Conservation (phyloP, 2,888 invertebrate species). For the Ferdinandea cuprea region DNA sequence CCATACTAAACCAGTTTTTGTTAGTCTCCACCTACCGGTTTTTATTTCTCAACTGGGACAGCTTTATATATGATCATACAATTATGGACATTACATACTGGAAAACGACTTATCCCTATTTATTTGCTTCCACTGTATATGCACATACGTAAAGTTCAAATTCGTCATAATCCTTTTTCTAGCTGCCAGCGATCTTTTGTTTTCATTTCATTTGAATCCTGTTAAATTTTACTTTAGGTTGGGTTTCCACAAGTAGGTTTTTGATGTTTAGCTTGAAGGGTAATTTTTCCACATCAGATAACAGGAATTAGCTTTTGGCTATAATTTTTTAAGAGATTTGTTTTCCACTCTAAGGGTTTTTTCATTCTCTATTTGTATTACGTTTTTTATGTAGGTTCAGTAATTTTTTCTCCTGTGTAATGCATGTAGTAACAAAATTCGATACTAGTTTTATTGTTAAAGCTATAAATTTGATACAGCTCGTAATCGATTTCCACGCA, state of each 20-base stretch:
- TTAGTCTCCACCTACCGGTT: no score
- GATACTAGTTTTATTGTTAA: slow-evolving; percentile 14
- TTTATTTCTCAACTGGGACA: no score
- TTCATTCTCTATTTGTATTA: background rate
- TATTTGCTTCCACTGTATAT: background rate
- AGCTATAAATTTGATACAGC: slow-evolving; percentile 29
- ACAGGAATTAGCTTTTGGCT: slow-evolving; percentile 38
- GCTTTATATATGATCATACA: no score
- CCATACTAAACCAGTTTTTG: no score
- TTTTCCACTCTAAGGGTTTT: background rate
- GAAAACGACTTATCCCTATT: no score
- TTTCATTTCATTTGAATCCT: slow-evolving; percentile 3
- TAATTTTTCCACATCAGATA: slow-evolving; percentile 36
- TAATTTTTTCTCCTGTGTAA: slow-evolving; percentile 7
- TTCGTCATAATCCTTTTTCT: slow-evolving; percentile 4
- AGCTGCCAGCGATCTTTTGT: slow-evolving; percentile 1
- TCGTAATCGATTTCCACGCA: background rate
- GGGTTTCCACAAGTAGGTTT: slow-evolving; percentile 10
- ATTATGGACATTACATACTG: no score
- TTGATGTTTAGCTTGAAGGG: slow-evolving; percentile 29
- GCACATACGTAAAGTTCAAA: background rate
- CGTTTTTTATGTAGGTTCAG: background rate
- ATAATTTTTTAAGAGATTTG: slow-evolving; percentile 34
- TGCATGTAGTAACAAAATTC: slow-evolving; percentile 6
- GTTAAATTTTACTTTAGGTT: slow-evolving; percentile 15